Base-by-base conservation (phyloP, 2,113 vertebrate genomes). In the Solea senegalensis region DNA sequence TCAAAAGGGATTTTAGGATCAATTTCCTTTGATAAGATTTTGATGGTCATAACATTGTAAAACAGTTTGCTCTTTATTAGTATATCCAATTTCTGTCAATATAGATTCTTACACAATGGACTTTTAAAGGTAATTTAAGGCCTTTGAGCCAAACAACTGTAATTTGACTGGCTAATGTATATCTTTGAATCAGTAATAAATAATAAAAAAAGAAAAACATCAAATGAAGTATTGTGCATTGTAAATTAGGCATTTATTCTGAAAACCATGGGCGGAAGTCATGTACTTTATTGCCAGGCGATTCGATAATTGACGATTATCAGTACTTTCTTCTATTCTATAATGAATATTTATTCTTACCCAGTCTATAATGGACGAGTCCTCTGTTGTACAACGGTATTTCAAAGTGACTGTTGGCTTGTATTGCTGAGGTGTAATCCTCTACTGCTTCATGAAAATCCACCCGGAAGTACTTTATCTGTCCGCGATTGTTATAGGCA, bases 311-410 rank as follows among this genome's bases (percentile, higher is more conserved):
- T 11, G 4, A 39, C 9, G 8, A 45, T 5, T 13, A 14, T 12
- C 0, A 48, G 14, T 13, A 54, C 12, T 16, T 9, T 16, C 0
- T 26, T 53, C 8, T 41, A 40, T 14, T 34, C 5, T 8, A 9
- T 3, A 1, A 6, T 9, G 0, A 2, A 1, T 12, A 28, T 0
- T 2, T 3, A 0, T 41, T 60, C 93, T 90, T 93, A 98, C 97
- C 97, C 66, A 98, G 91, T 72, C 97, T 93, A 40, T 99, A 99
- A 8, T 77, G 78, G 62, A 98, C 92, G 70, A 99, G 83, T 41
- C 97, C 98, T 86, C 97, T 92, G 94, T 99, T 99, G 92, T 99
- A 99, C 90, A 95, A 95, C 0, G 97, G 95, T 4, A 96, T 90
- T 81, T 96, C 96, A 82, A 94, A 97, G 46, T 51, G 59, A 15